Conservation (phyloP, 1,140 invertebrate genomes). For the Drosophila navojoa region DNA sequence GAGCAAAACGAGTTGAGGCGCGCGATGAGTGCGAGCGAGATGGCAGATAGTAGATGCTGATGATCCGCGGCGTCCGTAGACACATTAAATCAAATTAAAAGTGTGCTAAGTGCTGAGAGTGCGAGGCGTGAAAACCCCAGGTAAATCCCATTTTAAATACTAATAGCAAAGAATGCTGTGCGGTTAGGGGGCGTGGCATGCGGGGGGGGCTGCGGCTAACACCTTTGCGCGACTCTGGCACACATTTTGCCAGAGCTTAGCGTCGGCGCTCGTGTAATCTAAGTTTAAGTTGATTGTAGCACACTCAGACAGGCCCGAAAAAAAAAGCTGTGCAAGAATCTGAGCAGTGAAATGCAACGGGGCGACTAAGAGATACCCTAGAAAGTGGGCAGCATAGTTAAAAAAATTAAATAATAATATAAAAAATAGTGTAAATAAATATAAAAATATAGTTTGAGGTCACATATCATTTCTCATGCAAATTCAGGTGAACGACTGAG, state of each 20-base stretch:
- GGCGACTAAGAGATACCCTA: constrained; percentile 22
- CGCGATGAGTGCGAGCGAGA: not conserved
- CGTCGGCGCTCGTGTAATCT: constrained; percentile 72
- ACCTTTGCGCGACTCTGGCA: constrained; percentile 41
- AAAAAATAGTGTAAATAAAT: too few species aligned
- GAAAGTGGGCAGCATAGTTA: too few species aligned
- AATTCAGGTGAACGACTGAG: too few species aligned
- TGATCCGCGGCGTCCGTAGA: constrained; percentile 68
- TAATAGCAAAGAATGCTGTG: constrained; percentile 70
- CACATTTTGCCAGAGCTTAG: constrained; percentile 75
- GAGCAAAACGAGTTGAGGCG: not conserved
- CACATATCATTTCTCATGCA: too few species aligned
- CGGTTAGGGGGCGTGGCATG: constrained; percentile 8
- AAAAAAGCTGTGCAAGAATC: not conserved
- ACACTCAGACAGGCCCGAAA: constrained; percentile 40
- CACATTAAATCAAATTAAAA: constrained; percentile 83
- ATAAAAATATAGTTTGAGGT: too few species aligned
- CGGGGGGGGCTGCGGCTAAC: constrained; percentile 13
- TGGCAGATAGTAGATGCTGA: constrained; percentile 35
- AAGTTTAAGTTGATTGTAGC: constrained; percentile 80
- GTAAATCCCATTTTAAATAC: constrained; percentile 81
- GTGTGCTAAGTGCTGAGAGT: constrained; percentile 63
- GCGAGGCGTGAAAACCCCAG: constrained; percentile 78
- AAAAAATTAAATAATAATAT: too few species aligned
- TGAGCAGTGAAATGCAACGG: not conserved